Conservation (phyloP, 2,888 invertebrate genomes). For the Chalcosyrphus nemorum region DNA sequence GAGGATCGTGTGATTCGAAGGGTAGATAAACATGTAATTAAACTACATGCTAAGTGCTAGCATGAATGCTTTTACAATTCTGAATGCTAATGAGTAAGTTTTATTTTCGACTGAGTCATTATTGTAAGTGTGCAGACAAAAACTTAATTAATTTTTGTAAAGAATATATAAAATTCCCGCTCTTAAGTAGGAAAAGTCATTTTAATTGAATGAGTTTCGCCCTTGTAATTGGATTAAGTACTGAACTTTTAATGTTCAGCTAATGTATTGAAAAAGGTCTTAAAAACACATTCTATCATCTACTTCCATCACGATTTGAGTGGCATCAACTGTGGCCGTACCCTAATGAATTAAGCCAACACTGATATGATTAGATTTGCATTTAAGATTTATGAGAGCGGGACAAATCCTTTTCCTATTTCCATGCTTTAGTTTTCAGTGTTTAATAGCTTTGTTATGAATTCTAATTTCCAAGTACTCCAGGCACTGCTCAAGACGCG, state of each 20-base stretch:
- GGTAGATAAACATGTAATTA: background rate
- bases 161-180: too few relatives aligned
- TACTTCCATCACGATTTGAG: background rate
- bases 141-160: background rate
- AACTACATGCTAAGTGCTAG: background rate
- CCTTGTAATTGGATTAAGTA: background rate
- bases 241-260: too few relatives aligned
- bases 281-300: background rate
- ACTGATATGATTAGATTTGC: too few relatives aligned
- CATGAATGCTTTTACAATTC: background rate
- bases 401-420: too few relatives aligned
- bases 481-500: too few relatives aligned
- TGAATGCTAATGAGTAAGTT: background rate
- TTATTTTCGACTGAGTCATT: background rate
- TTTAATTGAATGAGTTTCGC: slow-evolving; percentile 15
- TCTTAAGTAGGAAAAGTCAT: background rate
- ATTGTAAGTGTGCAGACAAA: background rate
- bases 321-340: background rate
- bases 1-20: background rate
- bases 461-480: too few relatives aligned
- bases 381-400: too few relatives aligned
- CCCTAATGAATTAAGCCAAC: background rate
- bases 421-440: too few relatives aligned
- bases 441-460: too few relatives aligned
- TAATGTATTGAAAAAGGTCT: background rate